Conservation (phyloP, 2,797 vertebrate genomes). For the Poeciliopsis infans region DNA sequence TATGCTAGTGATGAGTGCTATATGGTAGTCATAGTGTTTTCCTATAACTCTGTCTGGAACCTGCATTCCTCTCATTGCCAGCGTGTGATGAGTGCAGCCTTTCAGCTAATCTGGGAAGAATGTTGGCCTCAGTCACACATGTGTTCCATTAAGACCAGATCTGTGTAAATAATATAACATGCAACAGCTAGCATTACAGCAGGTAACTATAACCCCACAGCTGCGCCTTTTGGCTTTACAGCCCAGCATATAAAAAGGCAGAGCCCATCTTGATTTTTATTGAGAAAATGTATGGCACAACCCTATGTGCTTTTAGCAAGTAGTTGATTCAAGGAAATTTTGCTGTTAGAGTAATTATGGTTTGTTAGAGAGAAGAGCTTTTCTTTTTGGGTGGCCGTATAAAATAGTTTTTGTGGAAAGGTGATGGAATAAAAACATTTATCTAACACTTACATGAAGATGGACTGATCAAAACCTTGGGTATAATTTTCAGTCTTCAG, state of each 20-base stretch:
- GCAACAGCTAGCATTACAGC: constrained; percentile 78
- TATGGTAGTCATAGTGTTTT: constrained; percentile 53
- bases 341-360: constrained; percentile 19
- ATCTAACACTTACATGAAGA: not conserved
- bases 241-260: constrained; percentile 60
- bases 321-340: constrained; percentile 27
- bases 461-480: not conserved
- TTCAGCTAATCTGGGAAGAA: constrained; percentile 80
- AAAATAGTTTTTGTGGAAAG: not conserved
- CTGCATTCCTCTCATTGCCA: constrained; percentile 73
- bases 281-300: constrained; percentile 44
- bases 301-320: constrained; percentile 18
- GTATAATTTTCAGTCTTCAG: not conserved
- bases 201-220: constrained; percentile 78
- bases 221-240: constrained; percentile 70
- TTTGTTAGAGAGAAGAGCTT: constrained; percentile 11
- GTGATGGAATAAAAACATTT: not conserved
- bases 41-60: constrained; percentile 64
- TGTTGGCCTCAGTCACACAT: constrained; percentile 76
- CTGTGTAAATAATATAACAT: constrained; percentile 79
- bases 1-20: constrained; percentile 62
- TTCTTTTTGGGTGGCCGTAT: not conserved
- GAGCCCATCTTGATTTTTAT: constrained; percentile 52
- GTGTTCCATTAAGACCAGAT: constrained; percentile 80
- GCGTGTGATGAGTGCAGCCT: constrained; percentile 67